A percentile compares a stretch with the other conserved stretches of the same genome.
Evolutionary conservation across 2,113 vertebrate species (phyloP).

Genomic region (Caloenas nicobarica): DNA sequence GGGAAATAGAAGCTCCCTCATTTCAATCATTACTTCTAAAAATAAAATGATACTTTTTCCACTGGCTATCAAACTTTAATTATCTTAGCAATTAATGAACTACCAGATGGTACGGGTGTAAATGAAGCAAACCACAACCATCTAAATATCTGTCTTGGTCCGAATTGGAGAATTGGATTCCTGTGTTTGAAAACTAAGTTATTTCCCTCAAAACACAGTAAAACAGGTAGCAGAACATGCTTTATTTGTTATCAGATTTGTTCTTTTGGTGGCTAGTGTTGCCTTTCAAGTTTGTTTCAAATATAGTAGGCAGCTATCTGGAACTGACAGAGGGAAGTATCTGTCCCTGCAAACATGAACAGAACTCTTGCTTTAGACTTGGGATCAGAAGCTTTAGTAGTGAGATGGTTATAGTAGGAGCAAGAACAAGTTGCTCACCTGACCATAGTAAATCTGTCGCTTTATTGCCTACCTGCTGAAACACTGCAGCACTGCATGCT

Average conservation of each 20-base stretch:
- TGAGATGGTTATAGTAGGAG: neutral
- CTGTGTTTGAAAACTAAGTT: neutral
- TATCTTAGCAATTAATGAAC: neutral
- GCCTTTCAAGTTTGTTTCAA: neutral
- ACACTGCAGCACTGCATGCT: neutral
- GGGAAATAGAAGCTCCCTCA: neutral
- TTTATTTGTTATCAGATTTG: neutral
- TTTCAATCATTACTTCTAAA: neutral
- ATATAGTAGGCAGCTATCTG: neutral
- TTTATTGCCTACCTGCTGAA: neutral
- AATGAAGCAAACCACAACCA: neutral
- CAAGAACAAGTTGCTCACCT: neutral
- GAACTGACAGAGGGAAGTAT: neutral
- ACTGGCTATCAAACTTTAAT: neutral
- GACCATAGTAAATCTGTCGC: neutral
- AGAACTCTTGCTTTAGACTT: neutral
- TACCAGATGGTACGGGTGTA: neutral
- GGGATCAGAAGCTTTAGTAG: neutral
- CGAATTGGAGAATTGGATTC: neutral
- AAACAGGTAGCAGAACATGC: neutral
- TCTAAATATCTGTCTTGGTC: neutral
- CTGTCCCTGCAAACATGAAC: neutral
- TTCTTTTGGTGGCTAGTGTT: neutral
- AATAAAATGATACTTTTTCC: neutral
- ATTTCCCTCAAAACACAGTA: fast-evolving